phyloP scores from a whole-genome alignment of 2,888 invertebrate genomes.

The Tolmerus cingulatus region DNA sequence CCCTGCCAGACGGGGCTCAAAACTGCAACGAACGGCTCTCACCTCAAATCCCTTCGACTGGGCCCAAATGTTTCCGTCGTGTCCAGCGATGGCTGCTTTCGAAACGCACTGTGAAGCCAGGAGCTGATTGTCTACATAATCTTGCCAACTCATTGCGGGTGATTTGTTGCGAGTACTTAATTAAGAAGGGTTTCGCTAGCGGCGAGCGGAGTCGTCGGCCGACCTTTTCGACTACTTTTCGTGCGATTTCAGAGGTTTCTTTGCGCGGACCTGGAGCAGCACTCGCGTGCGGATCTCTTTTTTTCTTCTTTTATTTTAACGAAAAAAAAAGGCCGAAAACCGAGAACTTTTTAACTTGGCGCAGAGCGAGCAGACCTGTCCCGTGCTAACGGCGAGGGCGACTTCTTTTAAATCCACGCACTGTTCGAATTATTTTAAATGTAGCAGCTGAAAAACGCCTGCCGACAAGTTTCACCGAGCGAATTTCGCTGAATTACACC shows the following conservation, averaged over 20 bases:
- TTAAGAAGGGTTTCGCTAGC: neutral
- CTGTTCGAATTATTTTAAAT: neutral
- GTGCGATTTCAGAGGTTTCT: neutral
- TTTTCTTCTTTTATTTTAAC: neutral
- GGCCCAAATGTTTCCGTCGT: slow-evolving; percentile 95
- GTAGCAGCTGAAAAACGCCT: neutral
- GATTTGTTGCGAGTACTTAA: slow-evolving; percentile 46
- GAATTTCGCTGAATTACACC: slow-evolving; percentile 8
- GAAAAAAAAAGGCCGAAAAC: neutral
- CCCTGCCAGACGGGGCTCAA: neutral
- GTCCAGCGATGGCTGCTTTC: slow-evolving; percentile 94
- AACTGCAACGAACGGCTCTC: slow-evolving; percentile 64
- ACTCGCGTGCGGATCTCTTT: slow-evolving; percentile 30
- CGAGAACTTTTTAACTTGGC: slow-evolving; percentile 22
- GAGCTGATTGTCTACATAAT: slow-evolving; percentile 97
- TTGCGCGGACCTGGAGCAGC: neutral
- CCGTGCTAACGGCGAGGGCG: neutral
- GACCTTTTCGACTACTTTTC: neutral
- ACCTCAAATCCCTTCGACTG: slow-evolving; percentile 93
- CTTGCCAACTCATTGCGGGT: slow-evolving; percentile 89
- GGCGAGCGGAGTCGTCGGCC: neutral
- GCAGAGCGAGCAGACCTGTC: neutral
- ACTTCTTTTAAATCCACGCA: neutral
- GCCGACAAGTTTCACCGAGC: neutral
- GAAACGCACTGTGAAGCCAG: slow-evolving; percentile 93